A percentile compares a stretch with the other conserved stretches of the same genome.
These are phyloP conservation scores for Drosophila pruinosa DNA, from an alignment of 1,140 invertebrate genomes.

Conservation along the genomic window DNA sequence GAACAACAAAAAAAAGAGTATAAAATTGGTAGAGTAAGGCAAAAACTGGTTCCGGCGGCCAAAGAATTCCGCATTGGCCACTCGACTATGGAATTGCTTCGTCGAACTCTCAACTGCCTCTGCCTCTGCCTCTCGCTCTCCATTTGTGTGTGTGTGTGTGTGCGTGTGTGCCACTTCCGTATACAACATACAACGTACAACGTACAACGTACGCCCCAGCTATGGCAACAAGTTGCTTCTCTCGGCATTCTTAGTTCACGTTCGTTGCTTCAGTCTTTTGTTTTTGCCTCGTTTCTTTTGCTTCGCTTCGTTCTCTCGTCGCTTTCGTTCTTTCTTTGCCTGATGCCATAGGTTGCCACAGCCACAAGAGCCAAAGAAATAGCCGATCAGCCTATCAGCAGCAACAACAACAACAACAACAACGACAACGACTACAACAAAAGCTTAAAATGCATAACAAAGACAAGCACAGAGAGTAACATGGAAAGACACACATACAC, in stretches of 20 bases:
- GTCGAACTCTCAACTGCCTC: slow-evolving; percentile 12
- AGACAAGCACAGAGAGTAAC: slow-evolving; percentile 50
- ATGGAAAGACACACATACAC: slow-evolving; percentile 4
- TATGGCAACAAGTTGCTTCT: slow-evolving; percentile 14
- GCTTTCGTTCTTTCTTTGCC: slow-evolving; percentile 9
- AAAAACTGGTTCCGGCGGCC: slow-evolving; percentile 76
- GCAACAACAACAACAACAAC: slow-evolving; percentile 1
- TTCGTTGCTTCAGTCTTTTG: slow-evolving; percentile 77
- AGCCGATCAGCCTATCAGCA: slow-evolving; percentile 12
- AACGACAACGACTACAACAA: slow-evolving; percentile 3
- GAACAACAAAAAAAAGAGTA: slow-evolving; percentile 4
- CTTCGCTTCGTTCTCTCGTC: background rate
- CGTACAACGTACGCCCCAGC: slow-evolving; percentile 47
- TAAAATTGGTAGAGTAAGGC: slow-evolving; percentile 62
- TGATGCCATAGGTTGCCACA: slow-evolving; percentile 29
- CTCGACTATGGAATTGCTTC: slow-evolving; percentile 51
- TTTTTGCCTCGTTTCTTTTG: slow-evolving; percentile 32
- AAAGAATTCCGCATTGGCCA: slow-evolving; percentile 72
- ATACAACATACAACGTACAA: slow-evolving; percentile 48
- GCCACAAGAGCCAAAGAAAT: slow-evolving; percentile 13
- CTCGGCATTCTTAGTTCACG: slow-evolving; percentile 61
- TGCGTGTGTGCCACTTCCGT: slow-evolving; percentile 73
- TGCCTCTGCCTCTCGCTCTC: background rate
- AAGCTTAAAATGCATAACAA: slow-evolving; percentile 64
- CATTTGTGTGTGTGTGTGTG: slow-evolving; percentile 3